Percentiles rank a stretch among this genome's conserved stretches.
Evolutionary conservation across 2,113 vertebrate genomes (phyloP).

Genomic region (Cyprinus carpio): DNA sequence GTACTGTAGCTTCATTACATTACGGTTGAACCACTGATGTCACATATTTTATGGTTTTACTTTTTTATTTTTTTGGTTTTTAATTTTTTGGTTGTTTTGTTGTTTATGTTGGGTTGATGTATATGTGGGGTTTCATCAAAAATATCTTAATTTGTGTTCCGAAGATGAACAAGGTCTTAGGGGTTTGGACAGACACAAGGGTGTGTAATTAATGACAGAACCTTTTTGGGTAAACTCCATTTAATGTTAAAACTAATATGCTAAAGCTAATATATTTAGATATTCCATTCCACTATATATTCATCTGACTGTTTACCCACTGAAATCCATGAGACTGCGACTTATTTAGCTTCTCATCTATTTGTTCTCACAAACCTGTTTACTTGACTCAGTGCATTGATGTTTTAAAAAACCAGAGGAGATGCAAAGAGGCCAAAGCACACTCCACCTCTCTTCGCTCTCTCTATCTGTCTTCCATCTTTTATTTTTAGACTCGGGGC

Average conservation of each 20-base stretch:
- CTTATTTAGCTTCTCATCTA: neutral
- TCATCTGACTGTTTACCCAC: neutral
- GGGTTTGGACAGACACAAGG: too few relatives aligned
- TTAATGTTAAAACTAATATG: neutral
- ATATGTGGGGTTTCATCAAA: too few relatives aligned
- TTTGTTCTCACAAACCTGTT: conserved; percentile 23
- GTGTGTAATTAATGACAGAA: too few relatives aligned
- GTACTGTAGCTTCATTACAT: too few relatives aligned
- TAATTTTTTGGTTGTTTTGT: too few relatives aligned
- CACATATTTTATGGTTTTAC: too few relatives aligned
- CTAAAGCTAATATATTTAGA: neutral
- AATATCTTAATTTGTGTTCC: too few relatives aligned
- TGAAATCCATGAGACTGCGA: neutral
- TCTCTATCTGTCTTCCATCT: conserved; percentile 27
- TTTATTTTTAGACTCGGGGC: conserved; percentile 73
- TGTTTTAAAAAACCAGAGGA: conserved; percentile 25
- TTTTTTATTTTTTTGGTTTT: too few relatives aligned
- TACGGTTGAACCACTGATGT: too few relatives aligned
- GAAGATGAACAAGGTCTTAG: too few relatives aligned
- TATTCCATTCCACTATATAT: neutral
- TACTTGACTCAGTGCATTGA: conserved; percentile 8
- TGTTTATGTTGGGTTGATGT: too few relatives aligned
- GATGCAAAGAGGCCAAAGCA: conserved; percentile 37
- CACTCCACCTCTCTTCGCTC: conserved; percentile 23
- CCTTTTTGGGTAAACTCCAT: too few relatives aligned